Base-by-base conservation (phyloP, 2,113 vertebrate genomes). In the Macquaria ambigua region DNA sequence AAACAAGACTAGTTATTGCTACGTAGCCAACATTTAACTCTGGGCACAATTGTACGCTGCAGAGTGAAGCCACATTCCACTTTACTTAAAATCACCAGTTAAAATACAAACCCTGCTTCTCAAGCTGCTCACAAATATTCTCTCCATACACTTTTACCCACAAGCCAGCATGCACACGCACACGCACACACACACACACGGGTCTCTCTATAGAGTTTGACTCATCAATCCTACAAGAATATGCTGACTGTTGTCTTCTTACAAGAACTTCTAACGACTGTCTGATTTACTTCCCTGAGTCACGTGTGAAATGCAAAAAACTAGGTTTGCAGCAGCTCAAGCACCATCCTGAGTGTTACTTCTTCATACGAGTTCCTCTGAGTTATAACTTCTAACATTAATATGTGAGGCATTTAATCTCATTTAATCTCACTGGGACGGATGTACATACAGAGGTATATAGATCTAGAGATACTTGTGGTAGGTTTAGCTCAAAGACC, bases 221-320 rank as follows among this genome's bases (percentile, higher is more conserved):
- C 67, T 83, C 71, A 87, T 79, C 79, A 79, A 41, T 74, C 62
- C 61, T 31, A 53, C 37, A 53, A 74, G 4, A 81, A 85, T 23
- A 79, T 81, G 84, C 87, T 91, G 88, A 92, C 81, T 59, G 5
- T 56, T 70, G 37, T 74, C 76, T 69, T 20, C 43, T 70, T 4
- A 62, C 1, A 52, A 81, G 61, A 87, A 72, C 10, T 15, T 61
- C 78, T 67, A 52, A 74, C 1, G 0, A 9, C 75, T 41, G 64
- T 75, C 83, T 84, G 59, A 83, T n/a, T 90, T 63, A 90, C 87
- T 94, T 92, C 90, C 86, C 82, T 64, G 28, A 79, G 64, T 90
- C 91, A 88, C 84, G 72, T 83, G 79, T 80, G 28, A 78, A 80
- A 64, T 76, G 61, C 34, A 73, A 34, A 23, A 25, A 34, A 50